A percentile compares a stretch with the other conserved stretches of the same genome.
These are phyloP conservation scores for Ptilonorhynchus violaceus DNA, from an alignment of 2,113 vertebrate genomes.

Conservation along the genomic window DNA sequence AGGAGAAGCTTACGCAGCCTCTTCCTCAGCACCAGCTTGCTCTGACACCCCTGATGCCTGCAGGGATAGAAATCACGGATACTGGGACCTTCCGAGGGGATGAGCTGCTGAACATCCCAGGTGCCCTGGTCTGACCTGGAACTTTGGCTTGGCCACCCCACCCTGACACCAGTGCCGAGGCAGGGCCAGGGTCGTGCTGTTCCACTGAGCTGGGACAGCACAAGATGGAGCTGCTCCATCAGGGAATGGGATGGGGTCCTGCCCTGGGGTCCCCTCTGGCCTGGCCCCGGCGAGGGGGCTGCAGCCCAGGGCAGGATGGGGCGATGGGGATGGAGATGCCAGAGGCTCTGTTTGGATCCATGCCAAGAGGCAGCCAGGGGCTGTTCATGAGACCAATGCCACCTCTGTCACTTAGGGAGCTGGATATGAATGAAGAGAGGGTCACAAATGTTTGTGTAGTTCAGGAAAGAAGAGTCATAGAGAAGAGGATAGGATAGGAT, in stretches of 20 bases:
- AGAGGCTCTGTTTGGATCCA: fast-evolving
- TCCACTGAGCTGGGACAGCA: not conserved
- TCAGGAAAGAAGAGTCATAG: not conserved
- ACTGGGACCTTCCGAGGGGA: no score
- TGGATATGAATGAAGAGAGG: not conserved
- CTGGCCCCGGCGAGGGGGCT: not conserved
- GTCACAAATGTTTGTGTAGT: not conserved
- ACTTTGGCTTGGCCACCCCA: not conserved
- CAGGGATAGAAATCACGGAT: not conserved
- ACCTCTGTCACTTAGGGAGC: not conserved
- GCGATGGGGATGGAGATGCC: not conserved
- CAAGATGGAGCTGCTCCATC: not conserved
- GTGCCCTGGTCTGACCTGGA: not conserved
- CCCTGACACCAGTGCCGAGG: fast-evolving
- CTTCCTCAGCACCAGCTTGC: not conserved
- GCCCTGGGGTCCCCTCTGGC: not conserved
- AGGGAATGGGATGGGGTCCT: not conserved
- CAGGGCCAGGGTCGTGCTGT: fast-evolving
- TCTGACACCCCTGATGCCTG: not conserved
- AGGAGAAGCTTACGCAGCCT: not conserved
- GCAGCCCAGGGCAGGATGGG: not conserved
- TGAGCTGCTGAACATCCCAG: not conserved
- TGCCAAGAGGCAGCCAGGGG: not conserved
- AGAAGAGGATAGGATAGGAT: not conserved
- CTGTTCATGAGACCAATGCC: not conserved